These are phyloP conservation scores for Cosmorhoe ocellata DNA, from an alignment of 2,888 invertebrate genomes.

Conservation along the genomic window DNA sequence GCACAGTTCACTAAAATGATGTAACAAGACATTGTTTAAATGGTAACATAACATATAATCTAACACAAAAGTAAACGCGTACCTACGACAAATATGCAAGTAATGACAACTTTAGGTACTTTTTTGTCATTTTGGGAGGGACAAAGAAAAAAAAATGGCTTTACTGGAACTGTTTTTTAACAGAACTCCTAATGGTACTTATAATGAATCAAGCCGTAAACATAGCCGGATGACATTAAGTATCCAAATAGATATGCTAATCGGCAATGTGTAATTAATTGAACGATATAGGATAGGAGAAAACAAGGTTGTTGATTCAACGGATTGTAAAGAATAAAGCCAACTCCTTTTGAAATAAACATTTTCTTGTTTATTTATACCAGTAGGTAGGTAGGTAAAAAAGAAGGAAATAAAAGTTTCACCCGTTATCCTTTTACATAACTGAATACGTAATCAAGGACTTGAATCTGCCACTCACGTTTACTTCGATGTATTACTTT, in stretches of 20 bases:
- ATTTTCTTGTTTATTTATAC: slow-evolving; percentile 13
- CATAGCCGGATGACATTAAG: slow-evolving; percentile 4
- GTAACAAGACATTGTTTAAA: background rate
- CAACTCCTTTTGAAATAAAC: too few relatives aligned
- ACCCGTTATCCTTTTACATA: slow-evolving; percentile 47
- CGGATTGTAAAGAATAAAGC: slow-evolving; percentile 6
- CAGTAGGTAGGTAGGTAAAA: slow-evolving; percentile 8
- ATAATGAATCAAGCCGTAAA: background rate
- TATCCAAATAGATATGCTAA: slow-evolving; percentile 16
- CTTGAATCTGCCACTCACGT: slow-evolving; percentile 31
- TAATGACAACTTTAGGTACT: too few relatives aligned
- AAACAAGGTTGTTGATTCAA: slow-evolving; percentile 7
- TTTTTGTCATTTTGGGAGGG: too few relatives aligned
- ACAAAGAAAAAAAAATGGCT: too few relatives aligned
- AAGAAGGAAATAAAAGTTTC: slow-evolving; percentile 38
- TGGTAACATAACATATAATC: too few relatives aligned
- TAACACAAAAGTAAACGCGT: too few relatives aligned
- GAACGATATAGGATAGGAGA: slow-evolving; percentile 23
- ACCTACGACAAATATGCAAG: too few relatives aligned
- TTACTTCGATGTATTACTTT: slow-evolving; percentile 28
- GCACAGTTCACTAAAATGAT: background rate
- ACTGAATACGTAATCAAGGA: slow-evolving; percentile 49
- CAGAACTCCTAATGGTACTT: too few relatives aligned
- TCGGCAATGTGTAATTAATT: slow-evolving; percentile 15
- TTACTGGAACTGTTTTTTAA: too few relatives aligned